Evolutionary conservation across 2,888 invertebrate genomes (phyloP), one percentile per base, ranked within the genome.

Genomic region (Apomyelois bistriatella): DNA sequence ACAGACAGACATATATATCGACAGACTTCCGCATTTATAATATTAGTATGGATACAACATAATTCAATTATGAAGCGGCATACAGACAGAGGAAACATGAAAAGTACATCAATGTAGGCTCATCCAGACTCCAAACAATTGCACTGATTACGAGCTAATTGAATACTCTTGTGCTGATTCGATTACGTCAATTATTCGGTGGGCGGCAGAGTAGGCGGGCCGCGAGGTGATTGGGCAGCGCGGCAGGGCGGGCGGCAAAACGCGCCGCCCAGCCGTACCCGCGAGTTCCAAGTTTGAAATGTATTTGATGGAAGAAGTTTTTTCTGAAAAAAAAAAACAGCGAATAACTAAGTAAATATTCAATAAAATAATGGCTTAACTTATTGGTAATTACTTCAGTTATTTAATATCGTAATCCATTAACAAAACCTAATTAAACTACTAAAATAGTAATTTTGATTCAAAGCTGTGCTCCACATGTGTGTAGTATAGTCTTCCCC

Each of bases 161-260:
- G 77, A 86, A 87, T 87, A 76, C 70, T 70, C 62, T 61, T 56
- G 70, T 69, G 73, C 70, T 82, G 79, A 86, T 86, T 85, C 75
- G 82, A 86, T 88, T 86, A 87, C 72, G 68, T 77, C 83, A 84
- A 86, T 87, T 86, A 87, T 79, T 66, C 69, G 66, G 64, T 58
- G 64, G 59, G 74, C 77, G 78, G 75, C 74, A 75, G 77, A 60
- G 60, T 76, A 76, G 86, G 87, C 85, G 85, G 82, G 69, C 70
- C 73, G 64, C 37, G 58, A 51, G 60, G 60, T 61, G 70, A 68
- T 73, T 79, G 80, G 86, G 85, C 85, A 85, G 85, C 61, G 60
- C 58, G n/a, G 74, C 58, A 62, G 70, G 78, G 75, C 79, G 85
- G 85, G 79, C 74, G 76, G 77, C 55, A 56, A 38, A 53, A 57